Percentiles rank a stretch among this genome's conserved stretches.
Conservation (phyloP, 2,797 vertebrate genomes). For the Perdix hodgsoniae region DNA sequence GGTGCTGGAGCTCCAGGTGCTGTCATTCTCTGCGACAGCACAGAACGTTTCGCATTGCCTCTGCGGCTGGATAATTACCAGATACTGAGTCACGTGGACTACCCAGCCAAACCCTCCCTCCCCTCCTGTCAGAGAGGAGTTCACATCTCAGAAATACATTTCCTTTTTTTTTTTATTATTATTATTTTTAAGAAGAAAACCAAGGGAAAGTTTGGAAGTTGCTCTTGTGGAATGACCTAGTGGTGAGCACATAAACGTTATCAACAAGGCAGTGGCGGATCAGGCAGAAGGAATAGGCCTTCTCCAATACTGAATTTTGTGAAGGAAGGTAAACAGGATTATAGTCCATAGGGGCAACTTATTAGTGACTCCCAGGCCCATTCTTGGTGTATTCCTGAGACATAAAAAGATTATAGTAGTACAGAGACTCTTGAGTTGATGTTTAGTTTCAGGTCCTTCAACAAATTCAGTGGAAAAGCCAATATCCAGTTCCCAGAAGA, state of each 20-base stretch:
- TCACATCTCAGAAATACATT: constrained; percentile 7
- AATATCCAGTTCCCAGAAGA: background rate
- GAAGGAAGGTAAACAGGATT: background rate
- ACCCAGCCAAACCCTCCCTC: constrained; percentile 21
- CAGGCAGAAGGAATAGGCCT: background rate
- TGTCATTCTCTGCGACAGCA: constrained; percentile 61
- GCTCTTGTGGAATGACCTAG: background rate
- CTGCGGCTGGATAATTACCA: constrained; percentile 69
- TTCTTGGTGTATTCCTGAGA: background rate
- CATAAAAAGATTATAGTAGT: background rate
- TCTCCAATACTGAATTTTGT: background rate
- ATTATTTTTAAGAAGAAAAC: background rate
- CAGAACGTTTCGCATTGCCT: constrained; percentile 59
- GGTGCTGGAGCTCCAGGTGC: constrained; percentile 64
- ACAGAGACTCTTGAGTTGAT: background rate
- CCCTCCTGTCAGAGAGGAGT: constrained; percentile 43
- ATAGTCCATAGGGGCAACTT: background rate
- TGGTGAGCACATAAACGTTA: background rate
- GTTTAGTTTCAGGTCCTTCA: background rate
- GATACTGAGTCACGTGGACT: constrained; percentile 42
- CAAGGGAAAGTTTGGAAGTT: background rate
- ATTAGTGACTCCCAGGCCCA: background rate
- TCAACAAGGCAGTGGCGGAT: background rate
- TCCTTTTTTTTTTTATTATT: background rate
- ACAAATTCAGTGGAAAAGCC: background rate